Base-by-base conservation (phyloP, 1,140 invertebrate genomes). In the Andricus grossulariae region DNA sequence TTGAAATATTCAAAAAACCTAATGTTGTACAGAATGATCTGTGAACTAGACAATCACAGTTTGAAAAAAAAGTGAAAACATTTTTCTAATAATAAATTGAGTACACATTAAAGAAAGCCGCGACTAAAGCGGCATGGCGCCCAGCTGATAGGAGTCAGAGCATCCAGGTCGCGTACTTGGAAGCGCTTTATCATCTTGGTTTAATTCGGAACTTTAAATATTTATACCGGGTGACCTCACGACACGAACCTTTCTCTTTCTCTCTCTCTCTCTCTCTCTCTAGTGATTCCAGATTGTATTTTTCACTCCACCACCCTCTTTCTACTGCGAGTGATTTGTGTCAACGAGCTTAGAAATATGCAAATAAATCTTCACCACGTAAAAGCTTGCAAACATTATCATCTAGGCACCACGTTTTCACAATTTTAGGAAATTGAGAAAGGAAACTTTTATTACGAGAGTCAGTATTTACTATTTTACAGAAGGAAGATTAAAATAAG, bases 121-220 rank as follows among this genome's bases (percentile, higher is more conserved):
- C 54, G 74, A 80, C 76, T 76, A 84, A 78, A 82, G 77, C 79
- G 49, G 70, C 25, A 5, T 32, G 25, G 25, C 54, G 77, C 70
- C 66, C 72, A 76, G 51, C 79, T 84, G 87, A 90, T 87, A 87
- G 79, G 84, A 86, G 82, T 86, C 87, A 89, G 83, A 85, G 75
- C 80, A 57, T 32, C 57, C 77, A 78, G 52, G 52, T 76, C 77
- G 76, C 77, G 83, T 78, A 84, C 83, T 87, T 83, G 84, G 85
- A 88, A 83, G 45, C 86, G 84, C 86, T 89, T 88, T 88, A 88
- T 89, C 87, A 87, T 88, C 82, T 83, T 79, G 82, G 86, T 82
- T 89, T 89, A 86, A 88, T 89, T 89, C 83, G 84, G 85, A 86
- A 87, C 83, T 89, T 88, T 80, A 89, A 89, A 89, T 88, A 88